Percentiles rank a stretch among this genome's conserved stretches.
phyloP scores from a whole-genome alignment of 1,140 invertebrate genomes.

The Nasonia vitripennis region DNA sequence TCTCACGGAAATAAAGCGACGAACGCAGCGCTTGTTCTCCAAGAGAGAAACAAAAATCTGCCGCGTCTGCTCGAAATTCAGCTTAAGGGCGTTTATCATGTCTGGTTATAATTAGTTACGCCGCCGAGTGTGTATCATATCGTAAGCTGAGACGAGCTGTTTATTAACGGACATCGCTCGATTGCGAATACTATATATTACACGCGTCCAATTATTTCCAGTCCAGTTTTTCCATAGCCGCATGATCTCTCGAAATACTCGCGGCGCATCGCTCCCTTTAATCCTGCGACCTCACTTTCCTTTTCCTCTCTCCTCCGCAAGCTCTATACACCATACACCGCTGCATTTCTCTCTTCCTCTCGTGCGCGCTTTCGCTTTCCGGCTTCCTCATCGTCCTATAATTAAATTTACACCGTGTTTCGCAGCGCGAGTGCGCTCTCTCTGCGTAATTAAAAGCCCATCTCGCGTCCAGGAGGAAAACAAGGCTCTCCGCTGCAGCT shows the following conservation, averaged over 20 bases:
- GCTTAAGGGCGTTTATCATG: not conserved
- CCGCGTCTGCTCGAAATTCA: not conserved
- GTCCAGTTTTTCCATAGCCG: slow-evolving; percentile 40
- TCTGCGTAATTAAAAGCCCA: slow-evolving; percentile 71
- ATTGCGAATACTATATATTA: not conserved
- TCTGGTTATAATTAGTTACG: not conserved
- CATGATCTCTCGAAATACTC: not conserved
- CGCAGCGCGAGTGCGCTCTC: slow-evolving; percentile 61
- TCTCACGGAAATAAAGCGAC: not conserved
- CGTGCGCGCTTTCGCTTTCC: slow-evolving; percentile 42
- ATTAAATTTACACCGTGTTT: slow-evolving; percentile 69
- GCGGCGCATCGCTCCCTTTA: not conserved
- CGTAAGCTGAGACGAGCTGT: too few relatives aligned
- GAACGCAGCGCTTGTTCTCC: too few relatives aligned
- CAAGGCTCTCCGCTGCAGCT: not conserved
- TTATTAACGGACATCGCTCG: not conserved
- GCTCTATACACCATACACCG: slow-evolving; percentile 17
- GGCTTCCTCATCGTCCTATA: slow-evolving; percentile 59
- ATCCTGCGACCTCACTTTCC: slow-evolving; percentile 43
- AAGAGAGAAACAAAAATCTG: not conserved
- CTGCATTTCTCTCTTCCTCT: not conserved
- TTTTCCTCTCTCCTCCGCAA: slow-evolving; percentile 31
- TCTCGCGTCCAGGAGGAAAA: slow-evolving; percentile 54
- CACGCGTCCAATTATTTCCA: slow-evolving; percentile 44
- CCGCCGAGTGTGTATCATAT: not conserved